Base-by-base conservation (phyloP, 2,113 vertebrate species). In the Silurus asotus region DNA sequence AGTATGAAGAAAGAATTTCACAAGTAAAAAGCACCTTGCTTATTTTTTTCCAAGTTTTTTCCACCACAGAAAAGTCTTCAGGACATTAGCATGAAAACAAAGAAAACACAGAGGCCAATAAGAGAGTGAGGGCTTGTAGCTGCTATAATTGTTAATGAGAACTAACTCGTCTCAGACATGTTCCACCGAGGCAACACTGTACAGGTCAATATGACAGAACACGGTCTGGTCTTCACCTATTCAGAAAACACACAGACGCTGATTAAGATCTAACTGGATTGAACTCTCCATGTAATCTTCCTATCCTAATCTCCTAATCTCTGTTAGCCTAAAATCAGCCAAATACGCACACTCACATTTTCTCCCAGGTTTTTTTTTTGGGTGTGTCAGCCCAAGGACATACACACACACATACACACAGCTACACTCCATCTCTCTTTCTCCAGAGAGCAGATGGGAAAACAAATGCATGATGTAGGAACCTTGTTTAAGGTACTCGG, bases 381-480 rank as follows among this genome's bases (percentile, higher is more conserved):
- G 74, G 80, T 65, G 81, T 87, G 77, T 85, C 45, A 53, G 69
- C 51, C 82, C 81, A 84, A 64, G 61, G 69, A 51, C 70, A 67
- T 37, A 37, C 37, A 37, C 37, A 37, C 37, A 37, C 37, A 37
- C 37, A 37, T 37, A 37, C 37, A 37, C 37, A 37, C 37, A 37
- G 37, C 37, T 37, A 37, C 45, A n/a, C 61, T 65, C n/a, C n/a
- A 5, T 64, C n/a, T 59, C 10, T 58, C 25, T 72, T 4, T 20
- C 45, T 49, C 8, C 5, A 37, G 61, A 59, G 70, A 59, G 67
- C 84, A 87, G 83, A 86, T 84, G 79, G 78, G 81, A 80, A 45
- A 64, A 25, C 85, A 84, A 81, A 56, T 48, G 70, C 5, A 59
- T 85, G 81, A 90, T 87, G 76, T 84, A 76, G 81, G 59, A 88